Conservation (phyloP, 2,113 vertebrate species). For the Orthonyx spaldingii region DNA sequence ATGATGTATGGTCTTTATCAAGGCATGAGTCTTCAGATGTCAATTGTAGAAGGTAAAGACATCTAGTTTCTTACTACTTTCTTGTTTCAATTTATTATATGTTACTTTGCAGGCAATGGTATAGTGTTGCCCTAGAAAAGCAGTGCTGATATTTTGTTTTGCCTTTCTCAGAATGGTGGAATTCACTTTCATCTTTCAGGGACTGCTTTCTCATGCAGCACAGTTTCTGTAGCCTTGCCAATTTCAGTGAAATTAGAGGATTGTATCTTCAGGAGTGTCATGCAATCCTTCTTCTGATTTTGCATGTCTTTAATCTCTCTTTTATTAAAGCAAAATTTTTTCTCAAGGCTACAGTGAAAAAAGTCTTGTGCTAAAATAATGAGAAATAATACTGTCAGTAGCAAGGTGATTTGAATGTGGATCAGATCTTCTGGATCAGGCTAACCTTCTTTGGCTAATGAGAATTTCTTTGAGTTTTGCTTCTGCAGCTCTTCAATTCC, state of each 20-base stretch:
- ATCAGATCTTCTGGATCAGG: background rate
- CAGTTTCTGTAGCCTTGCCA: fast-evolving
- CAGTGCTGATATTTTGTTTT: background rate
- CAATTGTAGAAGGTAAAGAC: slow-evolving; percentile 84
- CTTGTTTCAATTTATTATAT: background rate
- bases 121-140: background rate
- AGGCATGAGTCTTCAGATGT: slow-evolving; percentile 82
- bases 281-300: background rate
- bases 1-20: slow-evolving; percentile 87
- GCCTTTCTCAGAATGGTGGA: background rate
- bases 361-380: background rate
- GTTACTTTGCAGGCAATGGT: fast-evolving
- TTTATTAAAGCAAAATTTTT: background rate
- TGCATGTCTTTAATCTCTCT: background rate
- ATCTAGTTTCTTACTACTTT: background rate
- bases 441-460: background rate
- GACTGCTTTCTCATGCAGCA: background rate
- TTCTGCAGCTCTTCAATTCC: background rate
- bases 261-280: background rate
- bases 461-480: background rate
- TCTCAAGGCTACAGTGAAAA: background rate
- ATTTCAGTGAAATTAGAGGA: background rate
- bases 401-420: background rate
- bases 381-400: background rate
- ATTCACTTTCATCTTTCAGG: background rate